Base-by-base conservation (phyloP, 1,140 invertebrate species). In the Pantala flavescens region DNA sequence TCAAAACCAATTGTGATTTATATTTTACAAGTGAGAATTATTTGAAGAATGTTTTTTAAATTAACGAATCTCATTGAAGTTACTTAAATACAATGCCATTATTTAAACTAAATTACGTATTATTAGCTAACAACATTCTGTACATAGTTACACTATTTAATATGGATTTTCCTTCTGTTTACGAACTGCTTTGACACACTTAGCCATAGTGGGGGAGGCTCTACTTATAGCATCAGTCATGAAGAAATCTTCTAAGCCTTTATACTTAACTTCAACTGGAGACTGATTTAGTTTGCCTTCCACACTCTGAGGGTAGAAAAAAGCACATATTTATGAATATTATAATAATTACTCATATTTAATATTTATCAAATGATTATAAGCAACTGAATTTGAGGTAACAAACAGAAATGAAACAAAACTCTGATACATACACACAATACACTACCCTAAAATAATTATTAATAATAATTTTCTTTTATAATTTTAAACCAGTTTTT, bases 171-270 rank as follows among this genome's bases (percentile, higher is more conserved):
- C 82, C 78, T 88, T 88, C 79, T 93, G 91, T 81, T 95, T 95
- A 70, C 88, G 83, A 11, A 92, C 93, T 55, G 97, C 95, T 80
- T 94, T 90, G 71, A 98, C 91, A 85, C 98, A 99, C 84, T 98
- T 98, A 24, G 97, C 95, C 98, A 99, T 99, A 42, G 97, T 99
- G 75, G 92, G 90, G 19, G 97, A 99, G n/a, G 97, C 94, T 81
- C 97, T 86, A 75, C 93, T 95, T 79, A 99, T 96, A 9, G 91
- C 85, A 83, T 99, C 94, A 12, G 98, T 99, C 96, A 99, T 98
- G 83, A 94, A 99, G 85, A 94, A 99, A 82, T 99, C 96, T 83
- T 94, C 90, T 43, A 99, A 84, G 71, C 88, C 85, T 81, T 91
- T 92, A 74, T 93, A 86, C 78, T 91, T 89, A 0, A 97, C 88